A percentile compares a stretch with the other conserved stretches of the same genome.
Evolutionary conservation across 2,888 invertebrate species (phyloP).

Genomic region (Lasioglossum calceatum): DNA sequence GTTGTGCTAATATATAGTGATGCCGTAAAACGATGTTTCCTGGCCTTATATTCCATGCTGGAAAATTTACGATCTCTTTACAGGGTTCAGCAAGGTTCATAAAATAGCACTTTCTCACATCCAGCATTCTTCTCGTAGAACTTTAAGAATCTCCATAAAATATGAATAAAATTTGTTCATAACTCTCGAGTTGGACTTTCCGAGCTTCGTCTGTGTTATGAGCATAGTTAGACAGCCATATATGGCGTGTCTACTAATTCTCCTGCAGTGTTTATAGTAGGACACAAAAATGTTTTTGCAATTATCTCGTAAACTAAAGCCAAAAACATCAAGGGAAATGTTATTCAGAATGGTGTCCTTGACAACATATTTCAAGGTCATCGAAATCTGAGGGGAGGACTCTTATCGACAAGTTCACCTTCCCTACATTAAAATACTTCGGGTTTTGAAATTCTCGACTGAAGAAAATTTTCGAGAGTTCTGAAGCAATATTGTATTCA

Average conservation of each 20-base stretch:
- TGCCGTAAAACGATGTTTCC: not conserved
- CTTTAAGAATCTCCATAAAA: not conserved
- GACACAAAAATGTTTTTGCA: not conserved
- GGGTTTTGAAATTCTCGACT: not conserved
- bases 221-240: no score
- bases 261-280: not conserved
- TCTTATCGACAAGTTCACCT: no score
- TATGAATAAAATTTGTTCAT: conserved; percentile 16
- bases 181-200: not conserved
- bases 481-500: conserved; percentile 17
- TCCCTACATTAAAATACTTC: not conserved
- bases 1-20: not conserved
- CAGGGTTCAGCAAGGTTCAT: conserved; percentile 7
- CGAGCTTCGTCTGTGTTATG: not conserved
- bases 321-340: no score
- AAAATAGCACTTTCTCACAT: not conserved
- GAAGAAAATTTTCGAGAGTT: not conserved
- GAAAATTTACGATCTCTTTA: conserved; percentile 4
- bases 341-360: no score
- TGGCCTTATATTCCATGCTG: not conserved
- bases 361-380: no score
- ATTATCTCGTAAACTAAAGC: no score
- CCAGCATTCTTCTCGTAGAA: not conserved
- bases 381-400: no score
- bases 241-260: not conserved